Percentiles rank a stretch among this genome's conserved stretches.
phyloP scores from a whole-genome alignment of 2,797 vertebrate genomes.

The Psittacula echo region DNA sequence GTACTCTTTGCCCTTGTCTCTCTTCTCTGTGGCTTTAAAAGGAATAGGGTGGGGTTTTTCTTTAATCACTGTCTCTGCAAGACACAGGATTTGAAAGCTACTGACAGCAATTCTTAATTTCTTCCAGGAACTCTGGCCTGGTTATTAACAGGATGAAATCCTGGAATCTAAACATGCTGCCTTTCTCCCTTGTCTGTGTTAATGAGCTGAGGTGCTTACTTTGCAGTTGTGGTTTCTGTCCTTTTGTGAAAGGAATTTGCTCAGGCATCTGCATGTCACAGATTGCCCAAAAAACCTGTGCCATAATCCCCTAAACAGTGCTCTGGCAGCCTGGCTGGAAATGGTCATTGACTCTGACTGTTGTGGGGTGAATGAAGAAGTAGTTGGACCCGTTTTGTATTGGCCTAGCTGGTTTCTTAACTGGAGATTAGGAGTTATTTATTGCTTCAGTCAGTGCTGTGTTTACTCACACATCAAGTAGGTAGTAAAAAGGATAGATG shows the following conservation, averaged over 20 bases:
- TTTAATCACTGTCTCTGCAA: not conserved
- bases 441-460: slow-evolving; percentile 18
- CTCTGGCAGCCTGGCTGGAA: not conserved
- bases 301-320: not conserved
- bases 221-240: not conserved
- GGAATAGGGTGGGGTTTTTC: not conserved
- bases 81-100: not conserved
- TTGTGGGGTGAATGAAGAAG: not conserved
- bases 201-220: not conserved
- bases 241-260: not conserved
- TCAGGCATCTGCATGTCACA: not conserved
- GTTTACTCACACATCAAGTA: slow-evolving; percentile 50
- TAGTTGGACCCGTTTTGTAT: not conserved
- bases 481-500: slow-evolving; percentile 56
- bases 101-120: not conserved
- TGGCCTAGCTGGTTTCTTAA: slow-evolving; percentile 15
- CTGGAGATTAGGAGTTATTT: slow-evolving; percentile 38
- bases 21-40: not conserved
- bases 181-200: not conserved
- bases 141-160: not conserved
- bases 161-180: not conserved
- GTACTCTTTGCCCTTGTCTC: too few species aligned
- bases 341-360: not conserved
- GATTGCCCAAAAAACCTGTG: not conserved
- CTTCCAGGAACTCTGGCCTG: not conserved